Evolutionary conservation across 1,140 invertebrate genomes (phyloP).

Genomic region (Zaprionus camerounensis): DNA sequence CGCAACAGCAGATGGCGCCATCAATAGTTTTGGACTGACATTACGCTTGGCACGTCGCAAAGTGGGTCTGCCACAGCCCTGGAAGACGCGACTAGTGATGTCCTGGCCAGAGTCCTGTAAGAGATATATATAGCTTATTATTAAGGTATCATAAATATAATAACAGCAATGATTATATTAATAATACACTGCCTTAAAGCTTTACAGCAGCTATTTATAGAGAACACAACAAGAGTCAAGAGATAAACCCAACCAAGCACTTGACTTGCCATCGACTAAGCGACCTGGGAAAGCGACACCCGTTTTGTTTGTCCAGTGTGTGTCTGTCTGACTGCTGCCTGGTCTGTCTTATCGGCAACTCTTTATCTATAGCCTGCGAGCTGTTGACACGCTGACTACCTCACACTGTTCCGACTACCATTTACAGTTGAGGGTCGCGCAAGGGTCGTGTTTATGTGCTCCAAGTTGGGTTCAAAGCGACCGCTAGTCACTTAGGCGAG

Average conservation of each 20-base stretch:
- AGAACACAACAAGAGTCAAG: not conserved
- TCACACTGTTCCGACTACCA: constrained; percentile 29
- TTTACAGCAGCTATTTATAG: constrained; percentile 34
- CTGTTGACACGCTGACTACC: constrained; percentile 43
- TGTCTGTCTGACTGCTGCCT: not conserved
- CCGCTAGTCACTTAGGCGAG: constrained; percentile 21
- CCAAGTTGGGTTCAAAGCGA: constrained; percentile 27
- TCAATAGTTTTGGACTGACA: constrained; percentile 61
- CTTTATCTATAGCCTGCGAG: constrained; percentile 41
- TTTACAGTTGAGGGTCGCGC: constrained; percentile 42
- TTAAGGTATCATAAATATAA: not conserved
- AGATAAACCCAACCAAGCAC: constrained; percentile 13
- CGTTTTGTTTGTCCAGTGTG: constrained; percentile 23
- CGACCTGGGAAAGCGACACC: constrained; percentile 29
- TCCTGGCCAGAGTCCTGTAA: constrained; percentile 92
- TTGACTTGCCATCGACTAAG: constrained; percentile 17
- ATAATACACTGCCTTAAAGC: not conserved
- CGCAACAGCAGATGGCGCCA: constrained; percentile 25
- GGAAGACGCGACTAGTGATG: constrained; percentile 93
- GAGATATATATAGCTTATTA: not conserved
- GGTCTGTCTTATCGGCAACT: constrained; percentile 45
- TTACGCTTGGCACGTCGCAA: constrained; percentile 86
- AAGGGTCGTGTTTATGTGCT: constrained; percentile 10
- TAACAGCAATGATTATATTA: not conserved
- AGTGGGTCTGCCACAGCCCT: constrained; percentile 91